Base-by-base conservation (phyloP, 2,888 invertebrate species). In the Neria commutata region DNA sequence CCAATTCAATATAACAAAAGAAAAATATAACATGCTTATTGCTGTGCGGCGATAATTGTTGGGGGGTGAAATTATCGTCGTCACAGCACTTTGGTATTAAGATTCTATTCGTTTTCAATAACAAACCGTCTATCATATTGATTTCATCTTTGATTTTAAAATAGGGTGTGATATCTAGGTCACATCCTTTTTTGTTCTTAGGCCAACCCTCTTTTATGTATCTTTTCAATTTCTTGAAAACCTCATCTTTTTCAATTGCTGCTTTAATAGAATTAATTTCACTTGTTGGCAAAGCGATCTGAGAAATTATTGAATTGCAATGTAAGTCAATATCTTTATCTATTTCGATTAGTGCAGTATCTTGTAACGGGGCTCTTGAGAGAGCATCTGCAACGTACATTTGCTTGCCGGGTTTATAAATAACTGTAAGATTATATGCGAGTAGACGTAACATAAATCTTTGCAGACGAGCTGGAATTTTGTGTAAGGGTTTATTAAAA, bases 281-380 rank as follows among this genome's bases (percentile, higher is more conserved):
- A n/a, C n/a, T n/a, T n/a, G n/a, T 42, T 16, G 58, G 53, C 14
- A 61, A 42, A 37, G 62, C 51, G 46, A 63, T 52, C n/a, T 48
- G 37, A 3, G 63, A 33, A n/a, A 56, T 52, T 50, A 65, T 34
- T 42, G 64, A 56, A 34, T 63, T 56, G 23, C 63, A 67, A 55
- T 64, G 62, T 2, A 62, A 37, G n/a, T 29, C n/a, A 17, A 67
- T 19, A 1, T 63, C 62, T 33, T 58, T 54, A 29, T 66, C 64
- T 19, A 66, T 33, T 19, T 60, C 60, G 5, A 46, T 16, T 29
- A 64, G 33, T 5, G 60, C 19, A n/a, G 37, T 37, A 11, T 58
- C 49, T 10, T 29, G 37, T 25, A 60, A 50, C 2, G 60, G 56
- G 1, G 65, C 88, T 87, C 54, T 84, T 83, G 66, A 75, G 76